A percentile compares a stretch with the other conserved stretches of the same genome.
Evolutionary conservation across 2,797 vertebrate species (phyloP).

Genomic region (Centroberyx gerrardi): DNA sequence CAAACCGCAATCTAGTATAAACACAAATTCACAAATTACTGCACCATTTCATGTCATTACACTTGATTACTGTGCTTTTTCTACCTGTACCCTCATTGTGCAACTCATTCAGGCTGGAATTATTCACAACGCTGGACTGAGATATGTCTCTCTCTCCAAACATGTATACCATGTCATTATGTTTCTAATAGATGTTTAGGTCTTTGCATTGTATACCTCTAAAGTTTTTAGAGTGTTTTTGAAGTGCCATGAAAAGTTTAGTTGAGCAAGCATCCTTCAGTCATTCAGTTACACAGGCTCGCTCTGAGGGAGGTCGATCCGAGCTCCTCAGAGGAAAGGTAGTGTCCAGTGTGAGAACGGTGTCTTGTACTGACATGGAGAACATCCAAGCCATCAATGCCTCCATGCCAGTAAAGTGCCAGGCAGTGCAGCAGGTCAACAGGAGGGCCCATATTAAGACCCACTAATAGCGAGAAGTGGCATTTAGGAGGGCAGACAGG

Average conservation of each 20-base stretch:
- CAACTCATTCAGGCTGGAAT: slow-evolving; percentile 58
- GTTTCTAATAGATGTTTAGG: slow-evolving; percentile 70
- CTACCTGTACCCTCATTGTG: slow-evolving; percentile 62
- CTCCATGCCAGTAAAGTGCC: slow-evolving; percentile 85
- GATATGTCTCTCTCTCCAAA: slow-evolving; percentile 53
- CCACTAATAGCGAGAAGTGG: slow-evolving; percentile 89
- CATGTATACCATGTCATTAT: slow-evolving; percentile 49
- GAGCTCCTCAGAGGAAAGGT: not conserved
- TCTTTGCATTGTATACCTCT: slow-evolving; percentile 78
- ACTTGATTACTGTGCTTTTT: slow-evolving; percentile 69
- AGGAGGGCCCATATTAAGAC: slow-evolving; percentile 82
- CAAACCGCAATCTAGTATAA: slow-evolving; percentile 66
- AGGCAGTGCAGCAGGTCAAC: slow-evolving; percentile 78
- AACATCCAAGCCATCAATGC: slow-evolving; percentile 89
- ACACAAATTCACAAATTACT: slow-evolving; percentile 60
- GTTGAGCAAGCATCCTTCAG: slow-evolving; percentile 83
- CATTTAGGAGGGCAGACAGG: slow-evolving; percentile 63
- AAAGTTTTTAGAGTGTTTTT: slow-evolving; percentile 78
- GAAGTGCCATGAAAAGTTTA: slow-evolving; percentile 85
- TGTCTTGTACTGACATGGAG: slow-evolving; percentile 84
- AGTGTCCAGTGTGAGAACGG: slow-evolving; percentile 66
- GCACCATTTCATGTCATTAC: slow-evolving; percentile 60
- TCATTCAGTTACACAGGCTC: slow-evolving; percentile 77
- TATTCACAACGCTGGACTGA: slow-evolving; percentile 53
- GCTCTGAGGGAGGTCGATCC: slow-evolving; percentile 33